phyloP scores from a whole-genome alignment of 2,113 vertebrate genomes.

The Pteropus alecto region DNA sequence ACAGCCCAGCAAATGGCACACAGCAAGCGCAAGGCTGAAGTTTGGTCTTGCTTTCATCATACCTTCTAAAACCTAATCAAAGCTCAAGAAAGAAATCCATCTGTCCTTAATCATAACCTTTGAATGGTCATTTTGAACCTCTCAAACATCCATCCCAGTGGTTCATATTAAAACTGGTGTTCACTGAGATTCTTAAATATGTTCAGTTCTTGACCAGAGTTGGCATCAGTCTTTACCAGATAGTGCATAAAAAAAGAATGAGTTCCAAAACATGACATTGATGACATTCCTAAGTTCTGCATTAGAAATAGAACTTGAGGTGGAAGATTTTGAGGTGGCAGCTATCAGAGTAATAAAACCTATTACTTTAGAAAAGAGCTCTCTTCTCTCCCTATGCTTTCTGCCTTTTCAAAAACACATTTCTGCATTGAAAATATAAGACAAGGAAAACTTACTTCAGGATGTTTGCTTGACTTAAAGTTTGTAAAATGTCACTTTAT shows the following conservation, averaged over 20 bases:
- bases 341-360: not conserved
- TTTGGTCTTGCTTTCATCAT: not conserved
- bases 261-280: not conserved
- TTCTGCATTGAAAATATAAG: not conserved
- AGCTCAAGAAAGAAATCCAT: not conserved
- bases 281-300: not conserved
- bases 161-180: not conserved
- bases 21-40: not conserved
- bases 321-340: not conserved
- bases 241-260: not conserved
- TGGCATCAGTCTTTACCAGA: not conserved
- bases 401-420: not conserved
- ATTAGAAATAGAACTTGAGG: not conserved
- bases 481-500: conserved; percentile 25
- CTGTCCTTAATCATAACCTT: not conserved
- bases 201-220: not conserved
- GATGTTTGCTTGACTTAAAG: not conserved
- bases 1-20: not conserved
- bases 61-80: not conserved
- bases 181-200: not conserved
- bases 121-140: not conserved
- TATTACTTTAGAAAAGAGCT: not conserved
- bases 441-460: not conserved
- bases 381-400: not conserved
- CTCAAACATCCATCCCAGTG: not conserved